These are phyloP conservation scores for Cyphomyrus plagiostoma DNA, from an alignment of 2,113 vertebrate species.

Conservation along the genomic window DNA sequence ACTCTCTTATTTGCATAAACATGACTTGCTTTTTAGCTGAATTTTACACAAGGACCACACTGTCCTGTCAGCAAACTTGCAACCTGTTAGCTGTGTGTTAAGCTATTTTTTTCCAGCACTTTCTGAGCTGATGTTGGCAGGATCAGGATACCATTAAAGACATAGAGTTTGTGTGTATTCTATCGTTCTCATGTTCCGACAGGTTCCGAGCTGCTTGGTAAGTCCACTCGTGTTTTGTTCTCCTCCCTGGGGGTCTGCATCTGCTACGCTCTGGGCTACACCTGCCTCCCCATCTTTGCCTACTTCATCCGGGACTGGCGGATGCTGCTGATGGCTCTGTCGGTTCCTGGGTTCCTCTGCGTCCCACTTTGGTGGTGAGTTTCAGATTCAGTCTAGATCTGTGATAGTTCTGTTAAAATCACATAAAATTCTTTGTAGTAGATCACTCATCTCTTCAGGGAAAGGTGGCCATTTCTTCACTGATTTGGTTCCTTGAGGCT, in stretches of 20 bases:
- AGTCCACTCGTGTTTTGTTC: constrained; percentile 20
- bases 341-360: constrained; percentile 24
- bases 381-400: neutral
- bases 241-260: constrained; percentile 22
- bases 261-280: constrained; percentile 30
- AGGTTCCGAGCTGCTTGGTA: constrained; percentile 34
- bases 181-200: neutral
- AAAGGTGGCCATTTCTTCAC: neutral
- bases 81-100: neutral
- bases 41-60: neutral
- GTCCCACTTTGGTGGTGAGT: constrained; percentile 41
- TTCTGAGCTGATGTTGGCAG: neutral
- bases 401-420: neutral
- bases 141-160: neutral
- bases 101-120: neutral
- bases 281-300: constrained; percentile 30
- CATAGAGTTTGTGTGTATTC: neutral
- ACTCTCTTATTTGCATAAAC: neutral
- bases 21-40: neutral
- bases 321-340: constrained; percentile 24
- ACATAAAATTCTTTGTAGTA: neutral
- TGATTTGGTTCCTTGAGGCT: neutral
- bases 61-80: neutral
- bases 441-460: neutral
- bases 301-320: constrained; percentile 34